These are phyloP conservation scores for Parotocinclus haroldoi DNA, from an alignment of 2,797 vertebrate genomes.

Conservation along the genomic window DNA sequence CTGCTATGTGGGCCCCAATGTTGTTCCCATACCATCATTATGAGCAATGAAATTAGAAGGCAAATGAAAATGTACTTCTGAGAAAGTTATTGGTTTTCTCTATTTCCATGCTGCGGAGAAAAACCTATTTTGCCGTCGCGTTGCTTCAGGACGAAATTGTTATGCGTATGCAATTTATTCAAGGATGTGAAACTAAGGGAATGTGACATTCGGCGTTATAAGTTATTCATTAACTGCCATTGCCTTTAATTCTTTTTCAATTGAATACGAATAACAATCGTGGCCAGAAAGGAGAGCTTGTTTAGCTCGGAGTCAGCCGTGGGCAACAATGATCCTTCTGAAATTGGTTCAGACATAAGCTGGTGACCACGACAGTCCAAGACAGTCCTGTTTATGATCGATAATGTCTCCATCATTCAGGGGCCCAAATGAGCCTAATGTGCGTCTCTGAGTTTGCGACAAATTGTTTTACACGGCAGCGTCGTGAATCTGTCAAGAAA, in stretches of 20 bases:
- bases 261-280: constrained; percentile 68
- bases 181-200: constrained; percentile 66
- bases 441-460: background rate
- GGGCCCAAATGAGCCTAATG: background rate
- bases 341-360: constrained; percentile 72
- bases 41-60: constrained; percentile 65
- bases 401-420: constrained; percentile 69
- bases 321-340: constrained; percentile 71
- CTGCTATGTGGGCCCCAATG: constrained; percentile 63
- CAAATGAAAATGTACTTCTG: constrained; percentile 59
- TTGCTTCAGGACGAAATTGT: constrained; percentile 62
- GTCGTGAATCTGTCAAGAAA: constrained; percentile 14
- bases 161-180: constrained; percentile 75
- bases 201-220: constrained; percentile 73
- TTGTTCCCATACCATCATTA: constrained; percentile 47
- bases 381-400: constrained; percentile 65
- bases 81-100: constrained; percentile 64
- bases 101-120: constrained; percentile 45
- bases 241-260: constrained; percentile 76
- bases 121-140: constrained; percentile 57
- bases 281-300: constrained; percentile 54
- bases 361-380: constrained; percentile 67
- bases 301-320: constrained; percentile 63
- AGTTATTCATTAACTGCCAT: constrained; percentile 77
- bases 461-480: constrained; percentile 15